phyloP scores from a whole-genome alignment of 2,797 vertebrate species.

The Dicrostonyx torquatus region DNA sequence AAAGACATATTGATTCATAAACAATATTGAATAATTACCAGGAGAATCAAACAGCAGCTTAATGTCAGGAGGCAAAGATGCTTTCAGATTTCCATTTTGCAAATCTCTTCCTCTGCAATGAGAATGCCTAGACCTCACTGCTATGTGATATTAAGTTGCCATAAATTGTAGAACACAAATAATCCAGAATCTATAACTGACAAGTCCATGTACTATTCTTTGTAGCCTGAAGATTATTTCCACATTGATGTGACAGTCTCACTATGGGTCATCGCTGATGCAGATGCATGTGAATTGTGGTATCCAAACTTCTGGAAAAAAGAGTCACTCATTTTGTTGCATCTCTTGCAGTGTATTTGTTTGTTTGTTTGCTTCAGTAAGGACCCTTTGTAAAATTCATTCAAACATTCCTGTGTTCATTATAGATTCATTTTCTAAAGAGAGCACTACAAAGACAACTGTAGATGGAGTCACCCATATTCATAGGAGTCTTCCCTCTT shows the following conservation, averaged over 20 bases:
- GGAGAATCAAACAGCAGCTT: background rate
- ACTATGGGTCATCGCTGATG: background rate
- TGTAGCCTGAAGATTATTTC: background rate
- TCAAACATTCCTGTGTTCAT: background rate
- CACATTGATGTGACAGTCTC: background rate
- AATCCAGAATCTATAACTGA: background rate
- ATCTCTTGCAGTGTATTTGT: background rate
- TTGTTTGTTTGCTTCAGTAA: background rate
- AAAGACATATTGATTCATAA: background rate
- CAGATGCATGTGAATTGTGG: background rate
- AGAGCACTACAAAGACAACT: background rate
- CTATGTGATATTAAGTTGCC: background rate
- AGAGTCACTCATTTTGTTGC: background rate
- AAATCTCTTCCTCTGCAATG: background rate
- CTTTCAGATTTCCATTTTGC: background rate
- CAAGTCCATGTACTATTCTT: background rate
- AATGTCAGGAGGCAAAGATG: background rate
- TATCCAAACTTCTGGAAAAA: background rate
- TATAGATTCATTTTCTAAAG: background rate
- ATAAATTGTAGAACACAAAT: background rate
- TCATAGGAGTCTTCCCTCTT: background rate
- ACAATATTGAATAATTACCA: background rate
- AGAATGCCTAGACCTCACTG: background rate
- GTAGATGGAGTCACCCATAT: background rate
- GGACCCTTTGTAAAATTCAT: background rate